A percentile compares a stretch with the other conserved stretches of the same genome.
Conservation (phyloP, 30 jellyfish, hydroid and myxozoan species). For the Sanderia malayensis region DNA sequence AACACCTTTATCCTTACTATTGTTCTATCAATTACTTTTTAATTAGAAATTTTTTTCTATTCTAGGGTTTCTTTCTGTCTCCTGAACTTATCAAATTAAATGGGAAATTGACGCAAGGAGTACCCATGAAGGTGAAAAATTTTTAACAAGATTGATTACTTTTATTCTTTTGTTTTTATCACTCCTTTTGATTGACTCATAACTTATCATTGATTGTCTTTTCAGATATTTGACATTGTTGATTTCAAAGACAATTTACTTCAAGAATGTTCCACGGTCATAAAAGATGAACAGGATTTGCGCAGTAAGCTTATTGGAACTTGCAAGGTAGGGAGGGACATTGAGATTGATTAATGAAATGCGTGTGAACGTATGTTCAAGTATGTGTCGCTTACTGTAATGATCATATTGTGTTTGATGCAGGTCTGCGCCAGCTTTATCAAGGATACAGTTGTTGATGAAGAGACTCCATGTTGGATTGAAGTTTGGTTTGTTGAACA, state of each 20-base stretch:
- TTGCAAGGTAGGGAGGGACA: constrained; percentile 63
- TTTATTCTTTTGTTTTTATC: too few species aligned
- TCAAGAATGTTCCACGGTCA: constrained; percentile 57
- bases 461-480: constrained; percentile 98
- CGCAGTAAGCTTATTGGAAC: constrained; percentile 61
- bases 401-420: too few species aligned
- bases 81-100: constrained; percentile 85
- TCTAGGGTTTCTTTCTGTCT: constrained; percentile 90
- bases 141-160: too few species aligned
- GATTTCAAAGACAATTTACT: constrained; percentile 67
- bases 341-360: too few species aligned
- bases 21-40: too few species aligned
- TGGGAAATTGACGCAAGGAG: constrained; percentile 98
- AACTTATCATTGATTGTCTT: background rate
- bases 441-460: constrained; percentile 96
- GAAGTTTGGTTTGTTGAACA: constrained; percentile 94
- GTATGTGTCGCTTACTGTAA: too few species aligned
- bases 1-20: too few species aligned
- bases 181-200: background rate
- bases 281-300: constrained; percentile 56
- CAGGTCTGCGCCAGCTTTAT: constrained; percentile 94
- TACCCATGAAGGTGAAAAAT: constrained; percentile 96
- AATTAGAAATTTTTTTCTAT: too few species aligned
- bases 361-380: too few species aligned
- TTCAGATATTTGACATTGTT: constrained; percentile 59